These are phyloP conservation scores for Ammodytes marinus DNA, from an alignment of 2,113 vertebrate genomes.

Conservation along the genomic window DNA sequence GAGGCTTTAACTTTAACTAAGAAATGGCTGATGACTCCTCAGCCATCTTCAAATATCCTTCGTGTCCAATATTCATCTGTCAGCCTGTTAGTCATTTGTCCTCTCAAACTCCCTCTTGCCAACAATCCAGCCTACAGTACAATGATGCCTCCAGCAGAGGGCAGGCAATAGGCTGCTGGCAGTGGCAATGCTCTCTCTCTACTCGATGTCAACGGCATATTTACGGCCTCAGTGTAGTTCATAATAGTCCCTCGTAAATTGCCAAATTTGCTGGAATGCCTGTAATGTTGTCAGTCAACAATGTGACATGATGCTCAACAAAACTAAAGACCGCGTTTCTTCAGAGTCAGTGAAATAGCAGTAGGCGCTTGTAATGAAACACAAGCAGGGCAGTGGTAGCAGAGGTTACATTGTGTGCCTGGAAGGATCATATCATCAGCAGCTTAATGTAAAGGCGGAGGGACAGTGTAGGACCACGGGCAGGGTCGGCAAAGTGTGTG, in stretches of 20 bases:
- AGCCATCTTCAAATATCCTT: not conserved
- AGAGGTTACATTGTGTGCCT: slow-evolving; percentile 10
- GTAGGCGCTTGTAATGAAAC: not conserved
- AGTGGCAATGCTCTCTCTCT: not conserved
- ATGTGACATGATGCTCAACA: slow-evolving; percentile 25
- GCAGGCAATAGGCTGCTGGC: slow-evolving; percentile 51
- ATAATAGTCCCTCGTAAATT: slow-evolving; percentile 28
- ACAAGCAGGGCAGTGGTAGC: slow-evolving; percentile 7
- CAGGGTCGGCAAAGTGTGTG: slow-evolving; percentile 40
- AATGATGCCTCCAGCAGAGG: slow-evolving; percentile 71
- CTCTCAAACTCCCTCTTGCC: not conserved
- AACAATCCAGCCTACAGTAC: slow-evolving; percentile 19
- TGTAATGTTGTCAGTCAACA: slow-evolving; percentile 8
- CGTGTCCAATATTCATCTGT: not conserved
- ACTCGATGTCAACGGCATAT: slow-evolving; percentile 22
- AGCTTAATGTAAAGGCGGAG: slow-evolving; percentile 29
- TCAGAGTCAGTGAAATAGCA: slow-evolving; percentile 1
- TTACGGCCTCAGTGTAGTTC: slow-evolving; percentile 25
- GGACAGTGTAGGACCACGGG: slow-evolving; percentile 30
- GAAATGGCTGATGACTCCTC: not conserved
- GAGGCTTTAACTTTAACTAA: not conserved
- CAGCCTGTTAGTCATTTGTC: not conserved
- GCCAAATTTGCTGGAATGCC: slow-evolving; percentile 39
- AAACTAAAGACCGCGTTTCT: slow-evolving; percentile 20
- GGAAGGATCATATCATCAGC: slow-evolving; percentile 53